Evolutionary conservation across 2,113 vertebrate species (phyloP), one percentile per base, ranked within the genome.

Genomic region (Oxyruncus cristatus): DNA sequence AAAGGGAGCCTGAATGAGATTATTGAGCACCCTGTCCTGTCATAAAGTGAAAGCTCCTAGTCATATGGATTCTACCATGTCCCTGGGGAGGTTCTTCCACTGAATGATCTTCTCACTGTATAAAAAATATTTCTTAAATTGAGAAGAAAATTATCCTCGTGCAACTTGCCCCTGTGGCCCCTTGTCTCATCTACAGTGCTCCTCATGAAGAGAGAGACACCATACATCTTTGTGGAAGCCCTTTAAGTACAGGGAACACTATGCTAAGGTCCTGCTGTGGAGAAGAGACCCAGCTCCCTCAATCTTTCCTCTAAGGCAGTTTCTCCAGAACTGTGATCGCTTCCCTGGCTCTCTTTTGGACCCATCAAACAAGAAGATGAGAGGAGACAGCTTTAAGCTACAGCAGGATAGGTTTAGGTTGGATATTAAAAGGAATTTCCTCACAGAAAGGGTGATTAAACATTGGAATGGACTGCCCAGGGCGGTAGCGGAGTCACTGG

Each of bases 51-150:
- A 56, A 71, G 11, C 3, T 19, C 24, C 6, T 30, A 32, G 39
- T 1, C 1, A 55, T 13, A 21, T 62, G 41, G 24, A 35, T 28
- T 26, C 41, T 19, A 28, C 27, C 19, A 16, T 0, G 0, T 63
- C 8, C 35, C 18, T 39, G 66, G 58, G 8, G 44, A 71, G 13
- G 32, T 33, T 65, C 33, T 58, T 78, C 47, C 58, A 78, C 22
- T 8, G 49, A 50, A 72, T 21, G 21, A 42, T 8, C 35, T 33
- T 85, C 33, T 71, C 33, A 65, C 32, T 14, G 50, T 24, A 58
- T 26, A 71, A 49, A 77, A 37, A 26, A 2, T 41, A 13, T 46
- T 61, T 53, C 30, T 77, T 20, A n/a, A 12, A 23, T 23, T 22
- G 17, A 53, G 53, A 74, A 21, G 28, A 61, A 67, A 61, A 4